phyloP scores from a whole-genome alignment of 1,140 invertebrate species.

The Homalodisca vitripennis region DNA sequence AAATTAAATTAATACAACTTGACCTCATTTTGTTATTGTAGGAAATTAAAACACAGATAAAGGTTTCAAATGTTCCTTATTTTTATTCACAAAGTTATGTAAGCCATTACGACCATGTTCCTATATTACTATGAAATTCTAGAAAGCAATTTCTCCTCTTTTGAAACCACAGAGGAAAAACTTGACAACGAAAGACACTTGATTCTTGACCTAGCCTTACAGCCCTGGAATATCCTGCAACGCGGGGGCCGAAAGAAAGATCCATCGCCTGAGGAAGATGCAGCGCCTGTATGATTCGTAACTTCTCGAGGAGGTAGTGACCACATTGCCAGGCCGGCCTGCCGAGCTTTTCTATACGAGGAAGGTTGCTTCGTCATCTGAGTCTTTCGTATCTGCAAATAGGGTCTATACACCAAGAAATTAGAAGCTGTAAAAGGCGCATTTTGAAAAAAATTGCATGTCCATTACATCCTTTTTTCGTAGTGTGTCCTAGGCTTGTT shows the following conservation, averaged over 20 bases:
- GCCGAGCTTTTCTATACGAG: conserved; percentile 10
- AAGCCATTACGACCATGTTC: background rate
- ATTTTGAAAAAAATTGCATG: conserved; percentile 22
- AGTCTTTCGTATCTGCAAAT: background rate
- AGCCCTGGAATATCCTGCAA: background rate
- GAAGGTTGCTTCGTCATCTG: conserved; percentile 26
- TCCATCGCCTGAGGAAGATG: conserved; percentile 22
- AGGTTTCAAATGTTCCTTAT: background rate
- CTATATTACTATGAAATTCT: conserved; percentile 9
- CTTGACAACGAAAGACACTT: conserved; percentile 2
- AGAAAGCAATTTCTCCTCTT: conserved; percentile 23
- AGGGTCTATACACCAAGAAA: conserved; percentile 15
- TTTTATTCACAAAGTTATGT: background rate
- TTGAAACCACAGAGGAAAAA: conserved; percentile 15
- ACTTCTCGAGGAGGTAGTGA: background rate
- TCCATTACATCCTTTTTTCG: conserved; percentile 18
- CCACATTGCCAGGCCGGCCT: conserved; percentile 17
- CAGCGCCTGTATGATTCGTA: background rate
- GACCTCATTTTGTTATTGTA: background rate
- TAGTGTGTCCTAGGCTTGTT: background rate
- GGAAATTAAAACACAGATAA: conserved; percentile 8
- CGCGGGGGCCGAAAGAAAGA: background rate
- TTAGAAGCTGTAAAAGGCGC: background rate
- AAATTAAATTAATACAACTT: background rate
- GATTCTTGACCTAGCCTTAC: conserved; percentile 1